Conservation (phyloP, 2,888 invertebrate species). For the Sesia apiformis region DNA sequence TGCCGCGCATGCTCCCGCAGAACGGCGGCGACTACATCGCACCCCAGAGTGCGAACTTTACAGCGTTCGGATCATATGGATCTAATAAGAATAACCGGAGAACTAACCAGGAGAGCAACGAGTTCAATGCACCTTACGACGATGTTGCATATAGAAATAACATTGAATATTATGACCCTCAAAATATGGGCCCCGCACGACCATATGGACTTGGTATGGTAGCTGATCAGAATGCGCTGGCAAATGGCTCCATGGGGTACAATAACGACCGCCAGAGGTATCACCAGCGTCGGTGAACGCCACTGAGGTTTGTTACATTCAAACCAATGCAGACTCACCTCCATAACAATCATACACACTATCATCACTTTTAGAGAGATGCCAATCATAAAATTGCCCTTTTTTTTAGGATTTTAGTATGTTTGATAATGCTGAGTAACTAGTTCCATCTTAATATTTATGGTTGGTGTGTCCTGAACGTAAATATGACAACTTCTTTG, state of each 20-base stretch:
- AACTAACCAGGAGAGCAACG: constrained; percentile 16
- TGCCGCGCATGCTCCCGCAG: constrained; percentile 64
- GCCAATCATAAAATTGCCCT: background rate
- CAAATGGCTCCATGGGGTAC: constrained; percentile 68
- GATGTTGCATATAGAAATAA: constrained; percentile 19
- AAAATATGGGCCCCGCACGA: constrained; percentile 52
- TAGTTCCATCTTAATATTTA: no score
- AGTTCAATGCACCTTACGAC: constrained; percentile 19
- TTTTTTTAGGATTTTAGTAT: no score
- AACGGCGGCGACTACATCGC: constrained; percentile 36
- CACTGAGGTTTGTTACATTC: constrained; percentile 68
- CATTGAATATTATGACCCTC: constrained; percentile 41
- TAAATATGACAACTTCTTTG: no score
- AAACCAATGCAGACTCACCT: constrained; percentile 64
- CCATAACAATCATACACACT: constrained; percentile 28
- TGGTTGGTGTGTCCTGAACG: no score
- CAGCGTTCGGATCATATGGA: constrained; percentile 62
- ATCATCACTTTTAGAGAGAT: background rate
- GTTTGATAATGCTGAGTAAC: no score
- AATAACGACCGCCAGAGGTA: constrained; percentile 69
- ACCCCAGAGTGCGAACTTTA: constrained; percentile 59
- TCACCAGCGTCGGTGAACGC: constrained; percentile 63
- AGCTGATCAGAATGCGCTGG: constrained; percentile 39
- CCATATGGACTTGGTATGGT: constrained; percentile 37
- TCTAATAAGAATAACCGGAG: constrained; percentile 37